A percentile compares a stretch with the other conserved stretches of the same genome.
Evolutionary conservation across 2,888 invertebrate genomes (phyloP).

Genomic region (Eulithis prunata): DNA sequence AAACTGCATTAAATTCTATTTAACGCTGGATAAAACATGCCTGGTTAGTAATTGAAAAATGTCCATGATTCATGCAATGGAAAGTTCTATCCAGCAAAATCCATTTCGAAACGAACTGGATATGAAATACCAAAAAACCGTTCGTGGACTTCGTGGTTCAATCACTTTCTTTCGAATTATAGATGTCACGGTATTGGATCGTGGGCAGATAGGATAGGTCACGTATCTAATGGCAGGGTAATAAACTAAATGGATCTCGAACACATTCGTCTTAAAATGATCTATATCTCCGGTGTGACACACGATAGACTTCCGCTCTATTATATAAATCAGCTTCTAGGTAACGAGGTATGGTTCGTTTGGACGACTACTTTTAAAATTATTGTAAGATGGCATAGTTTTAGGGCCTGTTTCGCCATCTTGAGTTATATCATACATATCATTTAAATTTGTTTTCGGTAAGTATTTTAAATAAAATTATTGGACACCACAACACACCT

Average conservation of each 20-base stretch:
- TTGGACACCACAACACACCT: too few relatives aligned
- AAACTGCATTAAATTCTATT: conserved; percentile 79
- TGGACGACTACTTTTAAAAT: too few relatives aligned
- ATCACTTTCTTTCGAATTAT: conserved; percentile 57
- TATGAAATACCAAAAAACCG: conserved; percentile 35
- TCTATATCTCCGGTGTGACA: conserved; percentile 17
- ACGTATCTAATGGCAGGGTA: conserved; percentile 54
- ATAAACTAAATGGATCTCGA: conserved; percentile 60
- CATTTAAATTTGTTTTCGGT: too few relatives aligned
- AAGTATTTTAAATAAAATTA: too few relatives aligned
- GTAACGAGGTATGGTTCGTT: too few relatives aligned
- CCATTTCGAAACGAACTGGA: conserved; percentile 16
- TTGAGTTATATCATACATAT: too few relatives aligned
- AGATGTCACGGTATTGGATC: conserved; percentile 67
- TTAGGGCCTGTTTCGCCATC: too few relatives aligned
- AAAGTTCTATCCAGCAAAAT: conserved; percentile 46
- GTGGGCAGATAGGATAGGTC: conserved; percentile 67
- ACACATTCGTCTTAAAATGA: conserved; percentile 50
- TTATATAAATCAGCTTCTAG: too few relatives aligned
- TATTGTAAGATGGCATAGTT: too few relatives aligned
- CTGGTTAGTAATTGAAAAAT: conserved; percentile 70
- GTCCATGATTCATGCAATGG: conserved; percentile 60
- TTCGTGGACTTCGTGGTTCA: conserved; percentile 34
- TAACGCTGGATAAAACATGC: conserved; percentile 64
- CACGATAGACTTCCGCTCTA: conserved; percentile 1